These are phyloP conservation scores for Pollenia amentaria DNA, from an alignment of 2,888 invertebrate genomes.

Conservation along the genomic window DNA sequence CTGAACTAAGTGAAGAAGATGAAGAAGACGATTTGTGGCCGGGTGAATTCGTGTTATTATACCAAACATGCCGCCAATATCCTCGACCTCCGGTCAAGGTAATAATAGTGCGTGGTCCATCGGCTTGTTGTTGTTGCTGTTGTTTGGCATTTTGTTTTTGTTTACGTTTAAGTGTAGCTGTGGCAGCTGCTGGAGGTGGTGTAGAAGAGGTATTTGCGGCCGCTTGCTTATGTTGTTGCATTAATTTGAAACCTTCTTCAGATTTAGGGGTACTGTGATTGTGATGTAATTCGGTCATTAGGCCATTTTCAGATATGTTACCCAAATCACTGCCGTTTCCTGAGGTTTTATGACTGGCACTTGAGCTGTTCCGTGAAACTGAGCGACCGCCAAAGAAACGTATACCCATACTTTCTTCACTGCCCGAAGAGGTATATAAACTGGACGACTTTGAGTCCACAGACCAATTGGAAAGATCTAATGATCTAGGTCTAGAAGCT, in stretches of 20 bases:
- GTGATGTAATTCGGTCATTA: conserved; percentile 82
- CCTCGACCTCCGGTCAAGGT: conserved; percentile 95
- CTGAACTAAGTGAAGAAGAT: conserved; percentile 71
- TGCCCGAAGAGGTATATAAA: conserved; percentile 93
- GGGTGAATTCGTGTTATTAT: conserved; percentile 84
- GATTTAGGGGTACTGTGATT: conserved; percentile 81
- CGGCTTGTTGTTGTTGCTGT: conserved; percentile 79
- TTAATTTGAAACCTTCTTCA: conserved; percentile 78
- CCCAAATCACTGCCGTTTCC: conserved; percentile 84
- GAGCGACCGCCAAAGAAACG: conserved; percentile 86
- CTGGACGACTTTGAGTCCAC: conserved; percentile 94
- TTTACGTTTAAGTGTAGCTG: conserved; percentile 83
- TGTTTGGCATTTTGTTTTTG: conserved; percentile 81
- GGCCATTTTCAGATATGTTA: conserved; percentile 86
- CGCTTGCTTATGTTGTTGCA: conserved; percentile 69
- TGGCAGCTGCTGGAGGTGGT: conserved; percentile 77
- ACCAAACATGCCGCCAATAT: conserved; percentile 92
- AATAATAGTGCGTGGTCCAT: conserved; percentile 90
- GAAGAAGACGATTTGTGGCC: conserved; percentile 71
- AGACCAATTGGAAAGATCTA: conserved; percentile 95
- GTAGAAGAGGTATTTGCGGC: conserved; percentile 67
- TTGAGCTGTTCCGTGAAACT: conserved; percentile 91
- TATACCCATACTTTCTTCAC: conserved; percentile 92
- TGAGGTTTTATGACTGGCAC: conserved; percentile 88
- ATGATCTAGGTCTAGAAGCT: conserved; percentile 91